Evolutionary conservation across 2,113 vertebrate genomes (phyloP).

Genomic region (Ranitomeya variabilis): DNA sequence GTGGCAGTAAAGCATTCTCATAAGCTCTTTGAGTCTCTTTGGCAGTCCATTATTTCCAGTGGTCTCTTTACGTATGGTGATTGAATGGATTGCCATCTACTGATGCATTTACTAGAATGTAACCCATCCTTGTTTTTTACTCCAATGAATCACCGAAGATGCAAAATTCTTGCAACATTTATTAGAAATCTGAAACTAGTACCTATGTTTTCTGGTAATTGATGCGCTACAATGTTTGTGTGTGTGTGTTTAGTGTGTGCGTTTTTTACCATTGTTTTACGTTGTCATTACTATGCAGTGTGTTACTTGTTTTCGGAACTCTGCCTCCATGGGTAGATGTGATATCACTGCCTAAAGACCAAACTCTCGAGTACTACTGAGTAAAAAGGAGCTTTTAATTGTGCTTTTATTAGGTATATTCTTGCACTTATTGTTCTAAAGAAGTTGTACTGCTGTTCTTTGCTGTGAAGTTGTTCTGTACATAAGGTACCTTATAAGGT

Average conservation of each 20-base stretch:
- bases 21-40: constrained; percentile 20
- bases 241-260: neutral
- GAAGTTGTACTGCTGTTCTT: constrained; percentile 52
- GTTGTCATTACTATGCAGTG: constrained; percentile 39
- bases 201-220: neutral
- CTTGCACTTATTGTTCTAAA: constrained; percentile 29
- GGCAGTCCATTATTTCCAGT: constrained; percentile 16
- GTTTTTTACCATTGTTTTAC: constrained; percentile 12
- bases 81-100: constrained; percentile 20
- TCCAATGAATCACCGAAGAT: neutral
- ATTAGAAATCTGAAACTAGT: neutral
- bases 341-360: constrained; percentile 9
- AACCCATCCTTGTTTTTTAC: constrained; percentile 10
- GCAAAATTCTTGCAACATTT: neutral
- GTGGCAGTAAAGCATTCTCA: constrained; percentile 24
- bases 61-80: neutral
- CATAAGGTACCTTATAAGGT: constrained; percentile 22
- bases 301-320: constrained; percentile 11
- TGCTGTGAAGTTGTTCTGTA: constrained; percentile 43
- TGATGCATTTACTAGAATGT: neutral
- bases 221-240: neutral
- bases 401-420: constrained; percentile 31
- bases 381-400: constrained; percentile 1
- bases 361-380: constrained; percentile 24
- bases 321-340: constrained; percentile 3